Conservation (phyloP, 1,140 invertebrate genomes). For the Drosophila kurseongensis region DNA sequence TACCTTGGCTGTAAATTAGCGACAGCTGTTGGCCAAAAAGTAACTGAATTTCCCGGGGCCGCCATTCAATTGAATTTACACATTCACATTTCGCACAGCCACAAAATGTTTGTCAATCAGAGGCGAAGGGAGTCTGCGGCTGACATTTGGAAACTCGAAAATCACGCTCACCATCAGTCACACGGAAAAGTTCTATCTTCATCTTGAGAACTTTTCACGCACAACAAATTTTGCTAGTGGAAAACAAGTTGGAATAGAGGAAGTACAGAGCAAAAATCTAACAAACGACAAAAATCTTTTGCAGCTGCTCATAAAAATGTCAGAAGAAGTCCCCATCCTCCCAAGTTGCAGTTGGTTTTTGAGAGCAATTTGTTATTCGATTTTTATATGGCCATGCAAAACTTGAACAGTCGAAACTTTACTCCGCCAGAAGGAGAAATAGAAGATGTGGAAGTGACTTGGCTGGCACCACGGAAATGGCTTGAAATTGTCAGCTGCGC, state of each 20-base stretch:
- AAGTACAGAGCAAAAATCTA: slow-evolving; percentile 24
- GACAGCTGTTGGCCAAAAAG: slow-evolving; percentile 53
- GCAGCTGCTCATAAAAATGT: slow-evolving; percentile 80
- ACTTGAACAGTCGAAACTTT: slow-evolving; percentile 48
- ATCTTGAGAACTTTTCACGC: slow-evolving; percentile 64
- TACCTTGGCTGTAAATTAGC: slow-evolving; percentile 66
- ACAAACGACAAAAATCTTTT: slow-evolving; percentile 66
- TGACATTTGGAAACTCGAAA: slow-evolving; percentile 19
- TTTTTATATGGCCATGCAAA: slow-evolving; percentile 75
- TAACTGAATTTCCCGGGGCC: slow-evolving; percentile 17
- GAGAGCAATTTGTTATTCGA: slow-evolving; percentile 76
- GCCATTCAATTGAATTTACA: slow-evolving; percentile 32
- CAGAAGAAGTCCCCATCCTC: slow-evolving; percentile 19
- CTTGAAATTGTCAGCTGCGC: slow-evolving; percentile 81
- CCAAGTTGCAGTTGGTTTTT: slow-evolving; percentile 55
- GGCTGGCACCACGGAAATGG: slow-evolving; percentile 76
- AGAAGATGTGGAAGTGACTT: slow-evolving; percentile 43
- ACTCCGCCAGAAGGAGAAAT: slow-evolving; percentile 13
- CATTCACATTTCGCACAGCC: slow-evolving; percentile 19
- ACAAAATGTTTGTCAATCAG: slow-evolving; percentile 24
- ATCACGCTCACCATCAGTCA: slow-evolving; percentile 35
- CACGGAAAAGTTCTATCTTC: slow-evolving; percentile 51
- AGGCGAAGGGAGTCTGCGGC: neutral
- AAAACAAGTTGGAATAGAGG: slow-evolving; percentile 58
- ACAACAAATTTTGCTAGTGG: slow-evolving; percentile 67